Evolutionary conservation across 1,140 invertebrate genomes (phyloP).

Genomic region (Heliconius eleuchia): DNA sequence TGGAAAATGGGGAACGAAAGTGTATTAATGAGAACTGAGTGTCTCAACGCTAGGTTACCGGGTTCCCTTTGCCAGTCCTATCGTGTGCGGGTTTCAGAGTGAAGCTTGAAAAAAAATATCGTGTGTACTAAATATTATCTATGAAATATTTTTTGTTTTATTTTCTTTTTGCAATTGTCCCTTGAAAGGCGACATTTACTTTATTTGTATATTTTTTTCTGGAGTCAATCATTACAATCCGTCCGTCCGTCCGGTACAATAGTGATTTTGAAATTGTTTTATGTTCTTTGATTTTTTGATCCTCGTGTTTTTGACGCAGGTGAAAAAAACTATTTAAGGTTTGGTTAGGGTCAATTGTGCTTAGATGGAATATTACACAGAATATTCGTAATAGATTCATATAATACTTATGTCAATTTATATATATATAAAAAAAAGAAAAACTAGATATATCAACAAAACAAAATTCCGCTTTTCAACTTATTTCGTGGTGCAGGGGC

Average conservation of each 20-base stretch:
- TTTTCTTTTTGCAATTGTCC: not conserved
- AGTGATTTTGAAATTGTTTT: not conserved
- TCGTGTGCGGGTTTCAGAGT: not conserved
- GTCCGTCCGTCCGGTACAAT: not conserved
- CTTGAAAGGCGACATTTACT: not conserved
- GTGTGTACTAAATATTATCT: too few relatives aligned
- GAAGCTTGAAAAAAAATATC: not conserved
- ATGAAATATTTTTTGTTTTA: not conserved
- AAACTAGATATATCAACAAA: too few relatives aligned
- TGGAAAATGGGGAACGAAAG: not conserved
- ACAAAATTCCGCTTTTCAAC: too few relatives aligned
- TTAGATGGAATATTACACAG: not conserved
- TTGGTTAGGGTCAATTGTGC: not conserved
- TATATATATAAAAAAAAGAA: too few relatives aligned
- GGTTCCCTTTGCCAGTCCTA: not conserved
- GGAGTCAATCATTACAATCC: not conserved
- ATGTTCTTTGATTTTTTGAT: constrained; percentile 1
- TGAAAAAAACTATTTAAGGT: not conserved
- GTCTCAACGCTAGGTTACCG: not conserved
- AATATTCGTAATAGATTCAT: not conserved
- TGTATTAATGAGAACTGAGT: not conserved
- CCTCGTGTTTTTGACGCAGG: not conserved
- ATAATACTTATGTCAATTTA: too few relatives aligned
- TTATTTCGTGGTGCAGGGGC: too few relatives aligned
- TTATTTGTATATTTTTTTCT: not conserved